Evolutionary conservation across 2,113 vertebrate species (phyloP).

Genomic region (Laticauda colubrina): DNA sequence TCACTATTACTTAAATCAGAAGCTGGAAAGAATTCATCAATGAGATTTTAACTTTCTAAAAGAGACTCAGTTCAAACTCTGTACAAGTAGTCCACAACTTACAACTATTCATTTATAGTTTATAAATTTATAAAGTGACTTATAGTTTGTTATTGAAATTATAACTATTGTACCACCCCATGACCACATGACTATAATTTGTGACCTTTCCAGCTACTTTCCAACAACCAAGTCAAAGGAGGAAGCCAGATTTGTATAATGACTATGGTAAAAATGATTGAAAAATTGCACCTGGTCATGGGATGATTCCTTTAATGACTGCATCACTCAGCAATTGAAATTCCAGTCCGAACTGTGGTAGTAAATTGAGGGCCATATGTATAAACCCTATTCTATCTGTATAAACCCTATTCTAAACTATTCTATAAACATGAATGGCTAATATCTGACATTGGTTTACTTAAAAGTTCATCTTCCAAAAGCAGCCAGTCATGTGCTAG

Average conservation of each 20-base stretch:
- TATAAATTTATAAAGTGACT: not conserved
- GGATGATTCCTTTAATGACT: not conserved
- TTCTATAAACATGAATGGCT: fast-evolving
- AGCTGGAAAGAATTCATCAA: not conserved
- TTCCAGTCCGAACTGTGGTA: not conserved
- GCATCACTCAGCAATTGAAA: not conserved
- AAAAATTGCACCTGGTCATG: not conserved
- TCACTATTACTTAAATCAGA: not conserved
- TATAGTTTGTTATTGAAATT: not conserved
- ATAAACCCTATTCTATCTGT: not conserved
- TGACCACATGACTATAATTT: too few relatives aligned
- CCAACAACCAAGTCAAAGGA: too few relatives aligned
- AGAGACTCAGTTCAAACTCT: not conserved
- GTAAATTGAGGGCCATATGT: too few relatives aligned
- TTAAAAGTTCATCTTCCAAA: not conserved
- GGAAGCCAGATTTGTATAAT: not conserved
- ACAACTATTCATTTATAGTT: not conserved
- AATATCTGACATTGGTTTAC: not conserved
- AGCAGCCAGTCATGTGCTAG: not conserved
- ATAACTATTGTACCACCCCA: not conserved
- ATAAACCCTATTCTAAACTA: not conserved
- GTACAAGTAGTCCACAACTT: not conserved
- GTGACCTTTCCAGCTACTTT: not conserved
- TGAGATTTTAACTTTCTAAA: not conserved
- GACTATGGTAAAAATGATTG: not conserved